These are phyloP conservation scores for Palythoa grandiflora DNA, from an alignment of 92 coral and sea anemone species.

Conservation along the genomic window DNA sequence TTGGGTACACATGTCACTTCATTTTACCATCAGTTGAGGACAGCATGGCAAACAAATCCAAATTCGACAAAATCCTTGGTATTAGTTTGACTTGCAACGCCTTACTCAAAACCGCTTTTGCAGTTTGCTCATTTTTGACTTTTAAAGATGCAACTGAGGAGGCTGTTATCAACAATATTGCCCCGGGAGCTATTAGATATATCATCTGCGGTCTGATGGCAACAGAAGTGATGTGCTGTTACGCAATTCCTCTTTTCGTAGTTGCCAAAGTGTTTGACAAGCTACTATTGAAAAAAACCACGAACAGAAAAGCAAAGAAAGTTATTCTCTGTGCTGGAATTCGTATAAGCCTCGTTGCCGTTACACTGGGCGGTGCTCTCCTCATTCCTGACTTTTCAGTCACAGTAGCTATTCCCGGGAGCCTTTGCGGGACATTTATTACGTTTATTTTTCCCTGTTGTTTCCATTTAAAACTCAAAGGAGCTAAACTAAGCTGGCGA, in stretches of 20 bases:
- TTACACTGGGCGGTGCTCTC: conserved; percentile 21
- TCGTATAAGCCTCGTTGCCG: conserved; percentile 23
- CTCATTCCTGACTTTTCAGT: conserved; percentile 40
- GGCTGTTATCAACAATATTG: conserved; percentile 45
- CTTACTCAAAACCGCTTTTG: conserved; percentile 33
- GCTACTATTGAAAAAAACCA: not conserved
- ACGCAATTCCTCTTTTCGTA: conserved; percentile 30
- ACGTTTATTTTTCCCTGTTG: conserved; percentile 41
- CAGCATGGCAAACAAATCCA: conserved; percentile 34
- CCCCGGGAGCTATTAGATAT: conserved; percentile 32
- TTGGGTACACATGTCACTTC: conserved; percentile 42
- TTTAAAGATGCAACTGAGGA: conserved; percentile 20
- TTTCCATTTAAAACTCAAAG: conserved; percentile 24
- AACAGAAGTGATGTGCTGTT: conserved; percentile 36
- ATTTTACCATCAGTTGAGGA: conserved; percentile 43
- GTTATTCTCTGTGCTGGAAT: not conserved
- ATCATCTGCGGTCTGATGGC: conserved; percentile 40
- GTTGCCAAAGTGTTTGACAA: conserved; percentile 35
- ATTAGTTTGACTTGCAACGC: conserved; percentile 39
- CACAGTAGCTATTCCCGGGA: conserved; percentile 45
- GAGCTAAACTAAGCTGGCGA: conserved; percentile 21
- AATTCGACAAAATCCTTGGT: conserved; percentile 36
- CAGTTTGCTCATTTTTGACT: conserved; percentile 37
- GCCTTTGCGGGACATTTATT: conserved; percentile 42
- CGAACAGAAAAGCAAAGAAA: conserved; percentile 16